Base-by-base conservation (phyloP, 2,888 invertebrate genomes). In the Tiliacea citrago region DNA sequence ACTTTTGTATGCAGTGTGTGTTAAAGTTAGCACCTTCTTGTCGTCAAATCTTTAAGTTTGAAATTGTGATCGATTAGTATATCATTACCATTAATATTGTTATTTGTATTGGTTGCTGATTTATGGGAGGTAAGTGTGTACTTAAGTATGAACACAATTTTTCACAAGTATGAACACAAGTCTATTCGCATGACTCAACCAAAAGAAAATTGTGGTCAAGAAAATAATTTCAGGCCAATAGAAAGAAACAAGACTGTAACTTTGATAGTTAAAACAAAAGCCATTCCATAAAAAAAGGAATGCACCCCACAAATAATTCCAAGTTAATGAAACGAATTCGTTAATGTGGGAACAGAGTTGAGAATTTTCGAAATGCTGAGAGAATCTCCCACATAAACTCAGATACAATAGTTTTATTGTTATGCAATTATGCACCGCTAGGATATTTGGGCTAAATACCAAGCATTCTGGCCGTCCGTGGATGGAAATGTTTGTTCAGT, bases 401-500 rank as follows among this genome's bases (percentile, higher is more conserved):
- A 24, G 47, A 78, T 58, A 79, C 86, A 87, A 86, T 87, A 78
- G 87, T 86, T 87, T 87, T 85, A 86, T 87, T 87, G 86, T 87
- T 77, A 79, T 84, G 75, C 84, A 85, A 81, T 82, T 79, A 83
- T 84, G 81, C 75, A 75, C 70, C 60, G 45, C 60, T 70, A 57
- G 68, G 69, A 79, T 82, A 86, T 83, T 88, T 84, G 83, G 80
- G 77, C 82, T 71, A 84, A 88, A 89, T 89, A 82, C 88, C 82
- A 51, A 69, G 61, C 88, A 85, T 83, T 79, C 79, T 72, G 65
- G 69, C 65, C 66, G 45, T 68, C 66, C 58, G 24, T 75, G 68
- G 70, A 82, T 81, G 75, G 78, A 72, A 75, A 81, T 90, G 88
- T 91, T 91, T 91, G 89, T 84, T 85, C 88, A 88, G 75, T 83